Conservation (phyloP, 2,797 vertebrate genomes). For the Triplophysa bombifrons region DNA sequence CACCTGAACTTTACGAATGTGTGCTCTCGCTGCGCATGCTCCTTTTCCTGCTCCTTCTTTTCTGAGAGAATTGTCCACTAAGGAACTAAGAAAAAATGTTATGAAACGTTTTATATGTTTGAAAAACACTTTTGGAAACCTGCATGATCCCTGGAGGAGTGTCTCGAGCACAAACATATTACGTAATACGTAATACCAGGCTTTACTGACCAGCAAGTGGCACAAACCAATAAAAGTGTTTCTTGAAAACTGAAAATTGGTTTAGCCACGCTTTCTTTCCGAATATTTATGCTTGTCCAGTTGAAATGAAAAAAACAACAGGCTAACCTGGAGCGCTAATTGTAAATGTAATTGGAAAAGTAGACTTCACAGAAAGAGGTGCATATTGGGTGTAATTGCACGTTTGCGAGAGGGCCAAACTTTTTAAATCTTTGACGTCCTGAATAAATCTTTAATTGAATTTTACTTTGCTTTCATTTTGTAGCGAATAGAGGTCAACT, state of each 20-base stretch:
- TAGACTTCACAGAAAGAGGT: neutral
- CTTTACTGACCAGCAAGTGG: neutral
- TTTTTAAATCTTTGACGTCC: neutral
- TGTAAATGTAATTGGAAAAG: constrained; percentile 20
- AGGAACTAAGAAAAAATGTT: no score
- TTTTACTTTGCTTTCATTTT: constrained; percentile 64
- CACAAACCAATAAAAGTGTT: neutral
- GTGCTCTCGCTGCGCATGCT: no score
- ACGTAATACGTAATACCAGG: no score
- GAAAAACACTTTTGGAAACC: no score
- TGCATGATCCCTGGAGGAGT: no score
- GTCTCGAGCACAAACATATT: no score
- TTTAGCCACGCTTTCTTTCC: neutral
- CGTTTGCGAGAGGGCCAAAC: neutral
- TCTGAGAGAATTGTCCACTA: no score
- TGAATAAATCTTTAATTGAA: constrained; percentile 57
- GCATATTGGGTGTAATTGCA: neutral
- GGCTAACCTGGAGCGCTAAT: constrained; percentile 14
- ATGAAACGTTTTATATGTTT: no score
- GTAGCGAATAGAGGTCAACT: constrained; percentile 56
- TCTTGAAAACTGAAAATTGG: neutral
- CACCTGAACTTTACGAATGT: no score
- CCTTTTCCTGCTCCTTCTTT: no score
- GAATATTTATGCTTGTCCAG: neutral
- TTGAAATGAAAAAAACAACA: neutral